These are phyloP conservation scores for Arvicola amphibius DNA, from an alignment of 2,797 vertebrate genomes.

Conservation along the genomic window DNA sequence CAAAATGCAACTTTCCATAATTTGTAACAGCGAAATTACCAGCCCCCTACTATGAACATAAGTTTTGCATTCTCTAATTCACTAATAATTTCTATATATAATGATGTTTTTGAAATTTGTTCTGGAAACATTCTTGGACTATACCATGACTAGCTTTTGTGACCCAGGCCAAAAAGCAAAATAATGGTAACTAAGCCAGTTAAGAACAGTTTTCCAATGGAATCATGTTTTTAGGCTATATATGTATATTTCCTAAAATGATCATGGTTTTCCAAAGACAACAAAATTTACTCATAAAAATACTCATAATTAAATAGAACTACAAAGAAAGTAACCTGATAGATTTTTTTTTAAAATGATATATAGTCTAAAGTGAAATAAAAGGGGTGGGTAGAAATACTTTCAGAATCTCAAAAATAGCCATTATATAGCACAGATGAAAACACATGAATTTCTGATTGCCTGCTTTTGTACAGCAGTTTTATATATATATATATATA, in stretches of 20 bases:
- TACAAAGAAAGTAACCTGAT: background rate
- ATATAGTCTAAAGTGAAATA: background rate
- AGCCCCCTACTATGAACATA: background rate
- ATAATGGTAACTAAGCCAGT: background rate
- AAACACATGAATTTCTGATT: background rate
- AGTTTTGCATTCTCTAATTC: background rate
- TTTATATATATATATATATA: background rate
- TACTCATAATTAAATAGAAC: background rate
- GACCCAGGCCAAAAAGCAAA: background rate
- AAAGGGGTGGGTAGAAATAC: background rate
- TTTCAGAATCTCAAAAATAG: background rate
- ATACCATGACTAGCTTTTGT: background rate
- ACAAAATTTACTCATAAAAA: background rate
- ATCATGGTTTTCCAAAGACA: background rate
- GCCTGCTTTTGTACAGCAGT: background rate
- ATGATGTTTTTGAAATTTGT: background rate
- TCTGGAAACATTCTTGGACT: background rate
- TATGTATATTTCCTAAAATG: too few relatives aligned
- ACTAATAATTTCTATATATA: background rate
- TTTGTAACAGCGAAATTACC: background rate
- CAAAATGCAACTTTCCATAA: background rate
- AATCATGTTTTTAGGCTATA: background rate
- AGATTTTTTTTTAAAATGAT: background rate
- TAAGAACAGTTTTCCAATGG: background rate
- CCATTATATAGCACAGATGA: background rate